Percentiles rank a stretch among this genome's conserved stretches.
Conservation (phyloP, 37 sponge, comb jelly and placozoan species). For the Halisarca cf. caerulea region DNA sequence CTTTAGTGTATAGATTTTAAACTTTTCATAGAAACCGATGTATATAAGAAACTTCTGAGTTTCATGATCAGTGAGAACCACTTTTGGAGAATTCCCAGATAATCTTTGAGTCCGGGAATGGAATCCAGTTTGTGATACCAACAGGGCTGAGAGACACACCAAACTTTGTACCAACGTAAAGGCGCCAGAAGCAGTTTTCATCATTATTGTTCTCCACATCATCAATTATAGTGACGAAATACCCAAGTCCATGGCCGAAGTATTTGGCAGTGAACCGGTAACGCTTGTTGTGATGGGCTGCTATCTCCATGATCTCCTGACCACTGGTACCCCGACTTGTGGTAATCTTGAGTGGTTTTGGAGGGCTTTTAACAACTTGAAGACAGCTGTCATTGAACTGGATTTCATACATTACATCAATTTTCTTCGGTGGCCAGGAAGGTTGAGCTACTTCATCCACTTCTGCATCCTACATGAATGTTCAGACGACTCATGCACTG, state of each 20-base stretch:
- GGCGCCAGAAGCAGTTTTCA: neutral
- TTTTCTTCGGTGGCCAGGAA: neutral
- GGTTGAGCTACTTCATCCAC: neutral
- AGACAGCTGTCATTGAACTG: neutral
- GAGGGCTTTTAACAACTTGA: neutral
- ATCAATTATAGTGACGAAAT: neutral
- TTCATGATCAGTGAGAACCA: too few relatives aligned
- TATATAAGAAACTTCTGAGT: too few relatives aligned
- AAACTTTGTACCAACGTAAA: neutral
- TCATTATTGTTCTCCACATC: neutral
- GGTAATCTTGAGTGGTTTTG: neutral
- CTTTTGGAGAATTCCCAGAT: neutral
- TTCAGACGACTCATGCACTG: too few relatives aligned
- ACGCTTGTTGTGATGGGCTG: neutral
- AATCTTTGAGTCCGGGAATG: slow-evolving; percentile 8
- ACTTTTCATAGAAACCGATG: too few relatives aligned
- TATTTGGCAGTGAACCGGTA: neutral
- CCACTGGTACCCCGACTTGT: neutral
- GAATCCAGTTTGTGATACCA: neutral
- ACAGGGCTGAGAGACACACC: neutral
- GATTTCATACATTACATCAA: neutral
- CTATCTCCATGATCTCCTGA: neutral
- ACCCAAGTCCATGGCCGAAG: neutral
- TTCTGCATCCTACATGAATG: too few relatives aligned
- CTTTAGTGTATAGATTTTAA: too few relatives aligned